phyloP scores from a whole-genome alignment of 2,113 vertebrate genomes.

The Perca schrenkii region DNA sequence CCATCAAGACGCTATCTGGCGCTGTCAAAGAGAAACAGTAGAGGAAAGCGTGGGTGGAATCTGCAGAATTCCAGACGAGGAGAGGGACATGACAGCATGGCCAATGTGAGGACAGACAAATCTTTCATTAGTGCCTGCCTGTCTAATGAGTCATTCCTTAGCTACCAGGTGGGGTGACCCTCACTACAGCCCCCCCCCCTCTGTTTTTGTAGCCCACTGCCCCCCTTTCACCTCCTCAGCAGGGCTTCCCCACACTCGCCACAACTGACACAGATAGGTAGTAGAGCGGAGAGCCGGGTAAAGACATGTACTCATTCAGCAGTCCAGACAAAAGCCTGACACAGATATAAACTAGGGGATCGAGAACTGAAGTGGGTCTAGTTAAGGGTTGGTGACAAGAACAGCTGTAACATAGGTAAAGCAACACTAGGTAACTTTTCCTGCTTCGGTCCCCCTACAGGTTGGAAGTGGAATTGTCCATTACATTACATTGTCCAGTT shows the following conservation, averaged over 20 bases:
- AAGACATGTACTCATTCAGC: slow-evolving; percentile 52
- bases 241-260: slow-evolving; percentile 56
- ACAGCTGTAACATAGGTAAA: slow-evolving; percentile 13
- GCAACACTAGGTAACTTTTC: too few relatives aligned
- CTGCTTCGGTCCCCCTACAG: too few relatives aligned
- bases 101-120: slow-evolving; percentile 77
- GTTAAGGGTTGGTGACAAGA: slow-evolving; percentile 4
- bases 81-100: slow-evolving; percentile 65
- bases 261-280: slow-evolving; percentile 70
- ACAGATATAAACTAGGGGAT: slow-evolving; percentile 62
- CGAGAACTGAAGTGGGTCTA: slow-evolving; percentile 33
- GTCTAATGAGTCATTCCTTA: slow-evolving; percentile 78
- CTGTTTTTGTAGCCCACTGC: slow-evolving; percentile 33
- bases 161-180: slow-evolving; percentile 79
- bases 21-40: slow-evolving; percentile 58
- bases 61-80: slow-evolving; percentile 72
- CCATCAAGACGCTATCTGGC: slow-evolving; percentile 65
- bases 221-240: slow-evolving; percentile 63
- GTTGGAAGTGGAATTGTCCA: too few relatives aligned
- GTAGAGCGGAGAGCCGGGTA: slow-evolving; percentile 42
- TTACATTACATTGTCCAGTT: too few relatives aligned
- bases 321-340: slow-evolving; percentile 67
- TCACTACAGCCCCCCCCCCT: slow-evolving; percentile 22
- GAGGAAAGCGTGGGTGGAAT: slow-evolving; percentile 68
- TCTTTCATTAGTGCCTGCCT: slow-evolving; percentile 76